Conservation (phyloP, 2,797 vertebrate species). For the Gallinago nigripennis region DNA sequence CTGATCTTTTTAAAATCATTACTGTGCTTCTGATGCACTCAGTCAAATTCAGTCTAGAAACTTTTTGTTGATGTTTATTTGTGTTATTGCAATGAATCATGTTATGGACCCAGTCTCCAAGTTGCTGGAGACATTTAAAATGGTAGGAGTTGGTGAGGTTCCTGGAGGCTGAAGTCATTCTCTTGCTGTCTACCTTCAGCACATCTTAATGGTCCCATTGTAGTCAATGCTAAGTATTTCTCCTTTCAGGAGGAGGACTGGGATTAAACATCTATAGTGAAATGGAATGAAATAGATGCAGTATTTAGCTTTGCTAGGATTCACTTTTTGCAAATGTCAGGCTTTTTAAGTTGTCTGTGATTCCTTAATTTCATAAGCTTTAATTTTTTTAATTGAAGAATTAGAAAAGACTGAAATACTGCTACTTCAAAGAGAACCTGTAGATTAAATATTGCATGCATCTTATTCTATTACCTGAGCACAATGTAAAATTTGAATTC, state of each 20-base stretch:
- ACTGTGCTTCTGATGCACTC: background rate
- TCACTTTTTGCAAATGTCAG: background rate
- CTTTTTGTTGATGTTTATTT: background rate
- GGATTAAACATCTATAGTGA: background rate
- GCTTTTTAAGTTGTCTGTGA: background rate
- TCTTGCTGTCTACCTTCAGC: background rate
- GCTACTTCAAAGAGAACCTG: background rate
- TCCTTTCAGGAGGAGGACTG: background rate
- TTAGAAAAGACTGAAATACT: background rate
- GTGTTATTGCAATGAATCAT: accelerated
- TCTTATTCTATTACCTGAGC: background rate
- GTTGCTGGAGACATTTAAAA: background rate
- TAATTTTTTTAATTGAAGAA: background rate
- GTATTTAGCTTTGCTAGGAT: background rate
- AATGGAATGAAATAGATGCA: background rate
- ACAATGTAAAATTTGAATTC: background rate
- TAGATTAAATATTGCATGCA: background rate
- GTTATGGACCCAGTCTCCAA: background rate
- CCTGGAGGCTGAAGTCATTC: background rate
- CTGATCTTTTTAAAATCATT: background rate
- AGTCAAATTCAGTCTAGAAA: background rate
- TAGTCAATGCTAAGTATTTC: background rate
- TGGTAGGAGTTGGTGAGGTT: background rate
- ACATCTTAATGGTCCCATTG: background rate
- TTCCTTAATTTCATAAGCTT: background rate